Base-by-base conservation (phyloP, 2,113 vertebrate genomes). In the Uropsilus gracilis region DNA sequence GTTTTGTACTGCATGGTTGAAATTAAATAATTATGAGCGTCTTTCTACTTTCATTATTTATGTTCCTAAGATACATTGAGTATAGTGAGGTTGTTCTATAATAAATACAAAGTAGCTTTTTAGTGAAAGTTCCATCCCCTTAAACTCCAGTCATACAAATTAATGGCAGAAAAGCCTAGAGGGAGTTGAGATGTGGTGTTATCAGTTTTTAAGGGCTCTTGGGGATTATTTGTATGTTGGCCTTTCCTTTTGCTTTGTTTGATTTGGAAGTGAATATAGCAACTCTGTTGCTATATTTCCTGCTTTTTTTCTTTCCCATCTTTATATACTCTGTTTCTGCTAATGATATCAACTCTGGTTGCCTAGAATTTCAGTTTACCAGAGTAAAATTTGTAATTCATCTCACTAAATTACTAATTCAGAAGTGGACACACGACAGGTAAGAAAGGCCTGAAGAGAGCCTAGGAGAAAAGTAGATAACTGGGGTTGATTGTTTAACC, bases 1-100 rank as follows among this genome's bases (percentile, higher is more conserved):
- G 42, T 32, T 96, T 94, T 73, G 39, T 90, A 61, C 55, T 84
- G 20, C 63, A 46, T 82, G 66, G 28, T 81, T 66, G 18, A 63
- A 90, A 89, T 94, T 86, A 95, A 93, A 87, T 80, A 78, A 90
- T 97, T 94, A 28, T 89, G 66, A 94, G n/a, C 63, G 17, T 89
- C 30, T 34, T 78, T 97, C 39, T 66, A 28, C 20, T 92, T 96
- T 89, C 14, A 95, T 94, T 53, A 89, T 81, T 73, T 95, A 90
- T 39, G 30, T 94, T 83, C 63, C 55, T 34, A 90, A 89, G 91
- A 88, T 93, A 59, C 34, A 63, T 30, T 92, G 59, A 75, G 6
- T 87, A 64, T 86, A 95, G 92, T 95, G 81, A 72, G 17, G 20
- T 94, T 95, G 48, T 57, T 89, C 18, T 94, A 24, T 93, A 63